phyloP scores from a whole-genome alignment of 2,888 invertebrate species.

The Carpatolechia fugitivella region DNA sequence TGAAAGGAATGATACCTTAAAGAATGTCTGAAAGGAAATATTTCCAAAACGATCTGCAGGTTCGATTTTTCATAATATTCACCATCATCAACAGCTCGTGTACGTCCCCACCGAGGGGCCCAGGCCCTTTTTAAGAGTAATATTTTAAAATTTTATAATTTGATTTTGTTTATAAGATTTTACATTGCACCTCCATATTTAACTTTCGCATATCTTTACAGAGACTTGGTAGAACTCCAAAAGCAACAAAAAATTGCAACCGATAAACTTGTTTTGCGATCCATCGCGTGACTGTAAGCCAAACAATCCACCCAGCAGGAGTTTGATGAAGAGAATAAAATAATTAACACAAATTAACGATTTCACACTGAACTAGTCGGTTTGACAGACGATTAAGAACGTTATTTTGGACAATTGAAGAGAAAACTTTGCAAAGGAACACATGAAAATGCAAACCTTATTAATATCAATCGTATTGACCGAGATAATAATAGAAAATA shows the following conservation, averaged over 20 bases:
- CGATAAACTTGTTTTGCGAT: constrained; percentile 4
- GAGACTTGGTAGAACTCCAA: not conserved
- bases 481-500: no score
- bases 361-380: not conserved
- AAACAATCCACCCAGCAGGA: not conserved
- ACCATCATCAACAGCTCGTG: no score
- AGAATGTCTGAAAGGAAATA: no score
- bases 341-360: constrained; percentile 4
- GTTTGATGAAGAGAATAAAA: not conserved
- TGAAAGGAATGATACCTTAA: no score
- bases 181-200: no score
- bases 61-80: no score
- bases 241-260: not conserved
- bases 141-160: no score
- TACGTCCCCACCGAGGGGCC: no score
- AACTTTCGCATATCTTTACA: not conserved
- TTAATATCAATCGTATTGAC: no score
- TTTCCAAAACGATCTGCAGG: no score
- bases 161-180: no score
- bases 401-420: not conserved
- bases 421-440: not conserved
- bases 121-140: no score
- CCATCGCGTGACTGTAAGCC: constrained; percentile 3
- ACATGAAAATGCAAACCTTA: not conserved
- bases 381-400: not conserved